These are phyloP conservation scores for Poecilobothrus nobilitatus DNA, from an alignment of 2,888 invertebrate genomes.

Conservation along the genomic window DNA sequence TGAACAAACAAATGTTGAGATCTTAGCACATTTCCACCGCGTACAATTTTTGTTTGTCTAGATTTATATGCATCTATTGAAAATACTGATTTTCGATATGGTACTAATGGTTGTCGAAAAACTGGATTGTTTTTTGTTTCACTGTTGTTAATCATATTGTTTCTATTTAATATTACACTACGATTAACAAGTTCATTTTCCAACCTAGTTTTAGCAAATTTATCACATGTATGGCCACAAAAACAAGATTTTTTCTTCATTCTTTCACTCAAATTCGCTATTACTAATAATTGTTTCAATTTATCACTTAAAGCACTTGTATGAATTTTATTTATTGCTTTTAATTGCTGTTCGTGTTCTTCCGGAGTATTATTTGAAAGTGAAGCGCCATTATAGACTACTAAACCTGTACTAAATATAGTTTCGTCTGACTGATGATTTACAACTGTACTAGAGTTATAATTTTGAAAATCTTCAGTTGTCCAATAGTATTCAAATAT, in stretches of 20 bases:
- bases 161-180: neutral
- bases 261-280: slow-evolving; percentile 41
- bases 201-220: slow-evolving; percentile 27
- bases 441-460: neutral
- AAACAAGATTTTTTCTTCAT: slow-evolving; percentile 37
- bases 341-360: slow-evolving; percentile 33
- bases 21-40: slow-evolving; percentile 17
- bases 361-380: slow-evolving; percentile 21
- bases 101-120: slow-evolving; percentile 35
- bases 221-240: slow-evolving; percentile 40
- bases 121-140: slow-evolving; percentile 24
- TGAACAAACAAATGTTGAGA: slow-evolving; percentile 61
- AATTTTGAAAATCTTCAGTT: slow-evolving; percentile 39
- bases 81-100: slow-evolving; percentile 34
- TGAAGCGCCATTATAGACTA: slow-evolving; percentile 30
- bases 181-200: slow-evolving; percentile 20
- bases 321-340: slow-evolving; percentile 28
- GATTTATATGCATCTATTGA: slow-evolving; percentile 33
- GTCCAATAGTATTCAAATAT: slow-evolving; percentile 76
- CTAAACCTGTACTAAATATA: slow-evolving; percentile 26
- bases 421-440: slow-evolving; percentile 8
- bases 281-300: slow-evolving; percentile 40
- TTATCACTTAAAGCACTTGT: slow-evolving; percentile 35
- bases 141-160: slow-evolving; percentile 19
- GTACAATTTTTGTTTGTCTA: slow-evolving; percentile 18